These are phyloP conservation scores for Oryzias javanicus DNA, from an alignment of 2,113 vertebrate species.

Conservation along the genomic window DNA sequence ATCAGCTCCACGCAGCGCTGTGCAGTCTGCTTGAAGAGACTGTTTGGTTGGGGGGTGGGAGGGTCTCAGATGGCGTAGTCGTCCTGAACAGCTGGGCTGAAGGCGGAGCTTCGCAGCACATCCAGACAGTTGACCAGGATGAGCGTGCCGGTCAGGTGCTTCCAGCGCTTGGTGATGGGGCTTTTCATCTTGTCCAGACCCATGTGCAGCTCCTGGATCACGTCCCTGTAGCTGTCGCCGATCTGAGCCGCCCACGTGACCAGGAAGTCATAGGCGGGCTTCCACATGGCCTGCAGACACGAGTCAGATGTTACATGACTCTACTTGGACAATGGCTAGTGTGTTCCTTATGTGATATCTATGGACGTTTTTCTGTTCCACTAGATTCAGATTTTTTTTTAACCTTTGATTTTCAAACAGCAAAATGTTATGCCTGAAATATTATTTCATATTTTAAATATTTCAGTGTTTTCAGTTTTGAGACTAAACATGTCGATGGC, in stretches of 20 bases:
- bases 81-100: constrained; percentile 83
- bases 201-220: constrained; percentile 93
- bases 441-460: no score
- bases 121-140: constrained; percentile 95
- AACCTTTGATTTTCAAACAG: no score
- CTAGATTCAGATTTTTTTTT: no score
- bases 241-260: constrained; percentile 96
- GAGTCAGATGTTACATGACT: no score
- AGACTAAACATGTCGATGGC: no score
- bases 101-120: constrained; percentile 87
- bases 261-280: constrained; percentile 94
- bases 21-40: constrained; percentile 12
- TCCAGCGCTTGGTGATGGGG: constrained; percentile 97
- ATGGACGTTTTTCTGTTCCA: no score
- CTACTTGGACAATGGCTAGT: no score
- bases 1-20: constrained; percentile 26
- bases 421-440: no score
- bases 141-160: constrained; percentile 93
- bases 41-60: constrained; percentile 6
- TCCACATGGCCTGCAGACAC: constrained; percentile 92
- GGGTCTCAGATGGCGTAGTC: constrained; percentile 86
- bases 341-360: no score
- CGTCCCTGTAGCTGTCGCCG: constrained; percentile 94
- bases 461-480: no score
- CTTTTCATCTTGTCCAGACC: constrained; percentile 96